Evolutionary conservation across 2,888 invertebrate species (phyloP).

Genomic region (Caenorhabditis imperialis): DNA sequence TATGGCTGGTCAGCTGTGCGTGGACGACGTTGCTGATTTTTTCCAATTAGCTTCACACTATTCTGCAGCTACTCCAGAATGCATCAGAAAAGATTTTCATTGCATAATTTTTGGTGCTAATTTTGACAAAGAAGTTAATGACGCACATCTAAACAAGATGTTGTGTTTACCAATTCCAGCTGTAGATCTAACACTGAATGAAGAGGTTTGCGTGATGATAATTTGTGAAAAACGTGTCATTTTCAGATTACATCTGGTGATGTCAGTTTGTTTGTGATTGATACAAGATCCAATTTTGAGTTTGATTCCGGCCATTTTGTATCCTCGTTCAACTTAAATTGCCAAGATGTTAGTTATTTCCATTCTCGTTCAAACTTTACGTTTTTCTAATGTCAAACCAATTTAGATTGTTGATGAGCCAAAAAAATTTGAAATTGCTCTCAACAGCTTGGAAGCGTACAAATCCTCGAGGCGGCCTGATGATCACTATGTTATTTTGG

Average conservation of each 20-base stretch:
- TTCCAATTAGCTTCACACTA: conserved; percentile 97
- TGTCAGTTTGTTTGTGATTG: conserved; percentile 89
- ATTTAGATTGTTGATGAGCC: conserved; percentile 93
- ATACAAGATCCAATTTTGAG: conserved; percentile 95
- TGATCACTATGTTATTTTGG: conserved; percentile 85
- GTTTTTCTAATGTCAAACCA: conserved; percentile 3
- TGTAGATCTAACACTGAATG: conserved; percentile 54
- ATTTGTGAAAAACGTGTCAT: too few relatives aligned
- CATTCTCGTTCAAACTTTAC: not conserved
- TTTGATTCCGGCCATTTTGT: conserved; percentile 96
- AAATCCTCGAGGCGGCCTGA: conserved; percentile 85
- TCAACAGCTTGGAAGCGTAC: conserved; percentile 91
- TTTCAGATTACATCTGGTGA: conserved; percentile 48
- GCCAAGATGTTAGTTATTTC: conserved; percentile 84
- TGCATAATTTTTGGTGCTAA: conserved; percentile 80
- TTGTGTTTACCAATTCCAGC: conserved; percentile 94
- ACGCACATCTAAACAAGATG: conserved; percentile 79
- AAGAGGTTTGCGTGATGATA: conserved; percentile 39
- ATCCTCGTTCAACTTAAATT: conserved; percentile 97
- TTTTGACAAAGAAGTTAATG: conserved; percentile 72
- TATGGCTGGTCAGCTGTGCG: conserved; percentile 84
- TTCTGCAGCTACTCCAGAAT: conserved; percentile 85
- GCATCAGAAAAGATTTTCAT: conserved; percentile 80
- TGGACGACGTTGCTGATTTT: conserved; percentile 95
- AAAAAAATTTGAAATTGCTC: conserved; percentile 92